Evolutionary conservation across 2,888 invertebrate species (phyloP), one percentile per base, ranked within the genome.

Genomic region (Drosophila formosana): DNA sequence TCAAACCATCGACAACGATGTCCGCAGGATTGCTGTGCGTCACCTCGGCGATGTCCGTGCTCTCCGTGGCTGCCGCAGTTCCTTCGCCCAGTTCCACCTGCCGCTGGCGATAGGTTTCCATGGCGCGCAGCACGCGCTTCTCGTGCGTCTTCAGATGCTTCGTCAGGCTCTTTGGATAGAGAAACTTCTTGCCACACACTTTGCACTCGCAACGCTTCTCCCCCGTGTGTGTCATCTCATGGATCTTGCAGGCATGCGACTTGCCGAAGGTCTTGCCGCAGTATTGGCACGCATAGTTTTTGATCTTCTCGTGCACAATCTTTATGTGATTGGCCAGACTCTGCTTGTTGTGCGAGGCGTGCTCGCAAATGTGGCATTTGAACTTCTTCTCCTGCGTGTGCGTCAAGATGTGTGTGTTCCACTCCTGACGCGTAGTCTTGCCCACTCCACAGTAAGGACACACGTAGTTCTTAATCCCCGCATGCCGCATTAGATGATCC

Each of bases 371-470:
- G 32, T 89, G 88, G 53, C 92, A 91, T 72, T 92, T 90, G 50
- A 90, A 92, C 62, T 89, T 91, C 72, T 91, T 91, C 52, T 91
- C 91, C 60, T 90, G 90, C 1, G 91, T 91, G 61, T 91, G 91
- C 3, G 91, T 91, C 4, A 91, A 82, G 3, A 91, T 88, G 60
- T 92, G 91, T 1, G 90, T 90, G 55, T 92, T 91, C 86, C 92
- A 88, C 52, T 91, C 91, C 62, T 91, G 91, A 0, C 91, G 75
- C 2, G 91, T 92, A 3, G 92, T 91, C 60, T 91, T 92, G 2
- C 90, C 91, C 9, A 91, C 90, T 1, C 91, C 92, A 61, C 92
- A 92, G 51, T 91, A 91, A 0, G 92, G 91, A 39, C 92, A 92
- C 3, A 92, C 91, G 47, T 91, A 91, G 65, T 92, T 92, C 66